Percentiles rank a stretch among this genome's conserved stretches.
These are phyloP conservation scores for Cyanoramphus novaezelandiae DNA, from an alignment of 2,113 vertebrate species.

Conservation along the genomic window DNA sequence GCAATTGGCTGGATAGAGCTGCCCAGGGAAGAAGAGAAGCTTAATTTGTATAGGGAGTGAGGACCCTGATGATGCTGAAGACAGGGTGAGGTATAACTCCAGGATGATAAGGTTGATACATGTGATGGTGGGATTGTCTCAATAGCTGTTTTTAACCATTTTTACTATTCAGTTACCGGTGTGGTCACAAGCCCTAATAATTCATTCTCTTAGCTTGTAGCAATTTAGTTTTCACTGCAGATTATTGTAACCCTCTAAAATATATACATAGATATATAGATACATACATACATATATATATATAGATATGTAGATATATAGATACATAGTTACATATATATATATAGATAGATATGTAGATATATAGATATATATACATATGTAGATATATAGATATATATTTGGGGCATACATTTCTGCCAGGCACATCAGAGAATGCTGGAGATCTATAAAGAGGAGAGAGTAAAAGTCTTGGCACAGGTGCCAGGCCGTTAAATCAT, in stretches of 20 bases:
- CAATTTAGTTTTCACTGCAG: neutral
- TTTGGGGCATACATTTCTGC: neutral
- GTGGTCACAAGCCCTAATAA: neutral
- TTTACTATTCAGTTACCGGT: neutral
- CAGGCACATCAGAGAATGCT: neutral
- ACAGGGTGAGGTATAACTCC: neutral
- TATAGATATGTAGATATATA: too few relatives aligned
- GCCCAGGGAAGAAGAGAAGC: neutral
- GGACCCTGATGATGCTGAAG: neutral
- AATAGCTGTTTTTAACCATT: neutral
- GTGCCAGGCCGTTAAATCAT: neutral
- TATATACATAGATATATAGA: neutral
- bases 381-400: neutral
- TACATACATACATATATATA: too few relatives aligned
- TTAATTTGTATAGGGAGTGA: neutral
- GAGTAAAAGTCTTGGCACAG: neutral
- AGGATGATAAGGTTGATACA: neutral
- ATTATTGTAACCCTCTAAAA: neutral
- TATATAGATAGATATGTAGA: too few relatives aligned
- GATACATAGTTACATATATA: too few relatives aligned
- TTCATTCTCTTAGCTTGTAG: neutral
- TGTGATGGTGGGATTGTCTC: neutral
- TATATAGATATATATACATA: neutral
- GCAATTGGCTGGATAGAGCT: neutral
- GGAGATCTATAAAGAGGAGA: neutral